These are phyloP conservation scores for Rhodophaea formosa DNA, from an alignment of 2,888 invertebrate genomes.

Conservation along the genomic window DNA sequence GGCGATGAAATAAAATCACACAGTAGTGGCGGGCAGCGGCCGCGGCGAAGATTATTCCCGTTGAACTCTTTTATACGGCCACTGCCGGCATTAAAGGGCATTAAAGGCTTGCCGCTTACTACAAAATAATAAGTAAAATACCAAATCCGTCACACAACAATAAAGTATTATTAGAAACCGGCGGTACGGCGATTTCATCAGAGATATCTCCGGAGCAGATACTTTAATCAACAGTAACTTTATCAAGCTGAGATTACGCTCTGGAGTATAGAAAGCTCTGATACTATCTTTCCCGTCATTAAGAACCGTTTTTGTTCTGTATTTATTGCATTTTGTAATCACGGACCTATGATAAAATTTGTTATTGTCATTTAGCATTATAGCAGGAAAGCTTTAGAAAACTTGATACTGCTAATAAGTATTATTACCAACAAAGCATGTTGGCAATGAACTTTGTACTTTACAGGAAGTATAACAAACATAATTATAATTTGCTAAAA, in stretches of 20 bases:
- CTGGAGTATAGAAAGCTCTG: slow-evolving; percentile 40
- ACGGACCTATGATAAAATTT: background rate
- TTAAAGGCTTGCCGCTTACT: slow-evolving; percentile 24
- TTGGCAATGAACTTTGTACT: slow-evolving; percentile 11
- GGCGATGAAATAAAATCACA: slow-evolving; percentile 34
- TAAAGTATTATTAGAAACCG: slow-evolving; percentile 47
- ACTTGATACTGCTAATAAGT: too few relatives aligned
- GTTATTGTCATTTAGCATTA: background rate
- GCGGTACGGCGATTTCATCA: slow-evolving; percentile 40
- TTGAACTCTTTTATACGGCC: slow-evolving; percentile 56
- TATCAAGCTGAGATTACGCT: slow-evolving; percentile 28
- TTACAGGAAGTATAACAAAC: background rate
- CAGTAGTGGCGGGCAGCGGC: slow-evolving; percentile 16
- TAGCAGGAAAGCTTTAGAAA: too few relatives aligned
- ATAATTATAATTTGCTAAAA: background rate
- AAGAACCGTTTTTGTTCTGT: slow-evolving; percentile 29
- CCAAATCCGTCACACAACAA: slow-evolving; percentile 58
- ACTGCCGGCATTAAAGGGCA: slow-evolving; percentile 21
- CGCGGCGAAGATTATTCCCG: slow-evolving; percentile 35
- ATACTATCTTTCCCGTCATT: slow-evolving; percentile 49
- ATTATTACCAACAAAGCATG: background rate
- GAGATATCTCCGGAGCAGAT: slow-evolving; percentile 41
- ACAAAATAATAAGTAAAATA: slow-evolving; percentile 49
- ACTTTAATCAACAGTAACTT: slow-evolving; percentile 42
- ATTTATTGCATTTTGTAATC: slow-evolving; percentile 18